Conservation (phyloP, 2,888 invertebrate genomes). For the Acanthacorydalis orientalis region DNA sequence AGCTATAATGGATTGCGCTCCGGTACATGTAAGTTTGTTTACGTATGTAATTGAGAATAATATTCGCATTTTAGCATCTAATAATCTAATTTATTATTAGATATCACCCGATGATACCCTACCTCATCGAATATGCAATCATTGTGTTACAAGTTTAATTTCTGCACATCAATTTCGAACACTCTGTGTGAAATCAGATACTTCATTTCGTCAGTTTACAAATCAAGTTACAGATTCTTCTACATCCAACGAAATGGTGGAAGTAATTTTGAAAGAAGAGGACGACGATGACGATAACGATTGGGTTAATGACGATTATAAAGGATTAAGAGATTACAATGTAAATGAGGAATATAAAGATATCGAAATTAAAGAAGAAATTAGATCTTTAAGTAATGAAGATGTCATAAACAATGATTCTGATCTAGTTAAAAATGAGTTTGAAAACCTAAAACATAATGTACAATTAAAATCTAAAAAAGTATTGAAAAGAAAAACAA, state of each 20-base stretch:
- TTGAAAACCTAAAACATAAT: too few species aligned
- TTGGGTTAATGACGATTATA: neutral
- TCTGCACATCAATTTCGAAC: neutral
- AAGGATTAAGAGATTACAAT: neutral
- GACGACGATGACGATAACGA: neutral
- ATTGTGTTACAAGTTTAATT: neutral
- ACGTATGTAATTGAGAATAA: neutral
- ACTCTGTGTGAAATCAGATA: neutral
- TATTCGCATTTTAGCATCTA: neutral
- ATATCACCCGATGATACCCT: neutral
- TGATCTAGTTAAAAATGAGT: too few species aligned
- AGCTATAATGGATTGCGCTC: constrained; percentile 4
- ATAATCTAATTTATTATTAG: neutral
- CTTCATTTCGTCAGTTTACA: neutral
- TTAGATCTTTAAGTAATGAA: neutral
- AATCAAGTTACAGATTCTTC: neutral
- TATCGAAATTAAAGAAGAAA: neutral
- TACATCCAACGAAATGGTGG: neutral
- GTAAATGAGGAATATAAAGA: neutral
- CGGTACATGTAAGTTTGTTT: constrained; percentile 3
- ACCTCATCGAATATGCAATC: neutral
- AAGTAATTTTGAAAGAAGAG: neutral
- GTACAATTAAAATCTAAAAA: too few species aligned
- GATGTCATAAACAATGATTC: neutral
- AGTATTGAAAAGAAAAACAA: neutral